Base-by-base conservation (phyloP, 1,140 invertebrate species). In the Drosophila kikkawai region DNA sequence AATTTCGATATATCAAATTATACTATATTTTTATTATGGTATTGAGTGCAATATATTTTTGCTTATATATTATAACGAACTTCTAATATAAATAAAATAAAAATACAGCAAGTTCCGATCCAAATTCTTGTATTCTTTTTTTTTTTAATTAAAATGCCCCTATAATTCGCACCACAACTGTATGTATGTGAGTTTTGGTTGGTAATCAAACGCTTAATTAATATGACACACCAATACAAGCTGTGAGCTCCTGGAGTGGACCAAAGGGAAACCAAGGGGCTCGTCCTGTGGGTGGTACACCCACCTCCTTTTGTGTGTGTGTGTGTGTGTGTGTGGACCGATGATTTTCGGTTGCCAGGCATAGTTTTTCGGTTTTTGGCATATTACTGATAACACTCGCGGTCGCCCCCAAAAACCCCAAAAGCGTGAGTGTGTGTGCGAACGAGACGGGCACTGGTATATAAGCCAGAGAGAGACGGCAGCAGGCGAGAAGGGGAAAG, bases 131-230 rank as follows among this genome's bases (percentile, higher is more conserved):
- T n/a, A n/a, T n/a, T n/a, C n/a, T 26, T 26, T 26, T 26, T 26
- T 17, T 22, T 13, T 7, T 13, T 1, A 3, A 7, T n/a, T 4
- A 13, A 51, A 34, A 17, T 4, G 15, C 12, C 7, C n/a, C 36
- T 56, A 56, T 0, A 26, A 39, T 11, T 39, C 19, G 4, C 13
- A n/a, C 53, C 53, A 5, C 19, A n/a, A 39, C 19, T 39, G 36
- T 56, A 1, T n/a, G 11, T 29, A 29, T 58, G 75, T 59, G 63
- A 50, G 67, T 70, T 60, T 60, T 71, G 50, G 65, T 64, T 66
- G 74, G 84, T 84, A 80, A 87, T 87, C 84, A 87, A 85, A 85
- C 82, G 82, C 82, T 86, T 85, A 85, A 85, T 88, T 88, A 88
- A 88, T 88, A 90, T 88, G 84, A 88, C 84, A 80, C 80, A 78